Evolutionary conservation across 2,113 vertebrate genomes (phyloP).

Genomic region (Quiscalus mexicanus): DNA sequence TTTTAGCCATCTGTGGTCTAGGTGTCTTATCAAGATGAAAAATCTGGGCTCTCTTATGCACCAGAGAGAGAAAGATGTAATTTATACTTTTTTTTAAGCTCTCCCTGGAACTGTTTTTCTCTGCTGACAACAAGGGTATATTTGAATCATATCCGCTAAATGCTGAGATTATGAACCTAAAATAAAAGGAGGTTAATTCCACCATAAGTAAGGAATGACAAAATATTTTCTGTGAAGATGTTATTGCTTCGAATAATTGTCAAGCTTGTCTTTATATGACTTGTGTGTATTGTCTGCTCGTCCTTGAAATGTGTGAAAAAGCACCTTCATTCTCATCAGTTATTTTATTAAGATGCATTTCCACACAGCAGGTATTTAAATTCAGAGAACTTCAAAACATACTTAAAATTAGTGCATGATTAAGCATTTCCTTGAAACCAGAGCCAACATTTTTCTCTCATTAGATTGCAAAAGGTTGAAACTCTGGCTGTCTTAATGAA

Average conservation of each 20-base stretch:
- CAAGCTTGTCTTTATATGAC: neutral
- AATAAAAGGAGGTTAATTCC: neutral
- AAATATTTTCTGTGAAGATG: neutral
- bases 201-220: neutral
- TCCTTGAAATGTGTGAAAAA: neutral
- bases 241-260: neutral
- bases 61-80: neutral
- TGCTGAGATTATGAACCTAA: neutral
- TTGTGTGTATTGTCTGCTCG: neutral
- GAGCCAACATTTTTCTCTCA: neutral
- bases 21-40: neutral
- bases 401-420: neutral
- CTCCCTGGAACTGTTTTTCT: neutral
- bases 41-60: neutral
- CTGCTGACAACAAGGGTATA: neutral
- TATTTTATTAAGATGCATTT: neutral
- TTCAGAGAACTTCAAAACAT: neutral
- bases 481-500: neutral
- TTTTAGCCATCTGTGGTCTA: neutral
- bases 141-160: neutral
- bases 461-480: neutral
- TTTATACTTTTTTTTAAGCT: neutral
- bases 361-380: neutral
- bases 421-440: neutral
- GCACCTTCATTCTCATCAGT: neutral